Conservation (phyloP, 2,888 invertebrate species). For the Cyrtodaria siliqua region DNA sequence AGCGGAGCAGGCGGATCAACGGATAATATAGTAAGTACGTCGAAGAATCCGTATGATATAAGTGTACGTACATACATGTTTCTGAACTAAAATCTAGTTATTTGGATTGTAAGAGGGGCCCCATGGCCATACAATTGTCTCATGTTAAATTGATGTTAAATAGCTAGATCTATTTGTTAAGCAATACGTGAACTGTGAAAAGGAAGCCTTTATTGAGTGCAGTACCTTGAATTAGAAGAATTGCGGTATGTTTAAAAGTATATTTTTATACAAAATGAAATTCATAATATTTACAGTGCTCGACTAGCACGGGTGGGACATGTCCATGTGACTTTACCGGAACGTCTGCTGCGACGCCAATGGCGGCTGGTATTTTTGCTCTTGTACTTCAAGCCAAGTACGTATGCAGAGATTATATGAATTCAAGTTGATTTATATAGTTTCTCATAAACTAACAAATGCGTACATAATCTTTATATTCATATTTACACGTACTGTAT, state of each 20-base stretch:
- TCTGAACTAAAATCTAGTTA: no score
- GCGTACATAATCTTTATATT: not conserved
- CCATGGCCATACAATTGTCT: no score
- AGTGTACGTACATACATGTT: no score
- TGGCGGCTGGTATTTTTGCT: slow-evolving; percentile 60
- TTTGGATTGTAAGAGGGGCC: no score
- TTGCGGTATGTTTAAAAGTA: no score
- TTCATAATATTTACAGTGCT: slow-evolving; percentile 41
- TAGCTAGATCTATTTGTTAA: no score
- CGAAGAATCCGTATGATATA: no score
- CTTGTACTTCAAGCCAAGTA: slow-evolving; percentile 61
- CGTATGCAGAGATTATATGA: slow-evolving; percentile 43
- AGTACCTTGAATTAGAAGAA: no score
- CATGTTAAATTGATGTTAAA: no score
- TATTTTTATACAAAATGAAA: no score
- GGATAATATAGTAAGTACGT: slow-evolving; percentile 24
- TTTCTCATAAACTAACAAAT: not conserved
- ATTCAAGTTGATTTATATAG: not conserved
- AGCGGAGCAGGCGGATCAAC: slow-evolving; percentile 19
- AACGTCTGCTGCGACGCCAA: slow-evolving; percentile 61
- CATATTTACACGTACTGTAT: not conserved
- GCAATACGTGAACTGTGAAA: no score
- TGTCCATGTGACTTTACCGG: slow-evolving; percentile 46
- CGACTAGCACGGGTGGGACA: slow-evolving; percentile 12
- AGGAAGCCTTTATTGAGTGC: no score